Percentiles rank a stretch among this genome's conserved stretches.
These are phyloP conservation scores for Ophioderma brevispina DNA, from an alignment of 35 echinoderm and acorn worm genomes.

Conservation along the genomic window DNA sequence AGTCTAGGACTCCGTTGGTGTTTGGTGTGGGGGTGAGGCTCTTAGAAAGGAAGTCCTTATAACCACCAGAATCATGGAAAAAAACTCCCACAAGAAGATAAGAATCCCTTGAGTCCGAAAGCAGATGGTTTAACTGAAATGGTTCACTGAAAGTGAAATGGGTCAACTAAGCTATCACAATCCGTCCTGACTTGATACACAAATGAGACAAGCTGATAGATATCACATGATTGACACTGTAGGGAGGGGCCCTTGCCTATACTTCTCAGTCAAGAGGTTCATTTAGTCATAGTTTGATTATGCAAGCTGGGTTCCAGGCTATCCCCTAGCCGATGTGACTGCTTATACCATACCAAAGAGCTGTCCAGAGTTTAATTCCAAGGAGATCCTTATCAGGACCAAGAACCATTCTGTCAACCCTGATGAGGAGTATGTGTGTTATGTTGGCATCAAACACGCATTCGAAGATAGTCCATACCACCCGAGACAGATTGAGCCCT, in stretches of 20 bases:
- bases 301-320: constrained; percentile 47
- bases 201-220: too few species aligned
- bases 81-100: too few species aligned
- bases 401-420: constrained; percentile 45
- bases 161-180: too few species aligned
- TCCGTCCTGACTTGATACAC: too few species aligned
- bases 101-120: too few species aligned
- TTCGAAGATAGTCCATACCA: constrained; percentile 55
- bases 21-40: too few species aligned
- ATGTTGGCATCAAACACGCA: background rate
- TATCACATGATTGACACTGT: constrained; percentile 64
- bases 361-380: constrained; percentile 49
- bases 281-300: constrained; percentile 35
- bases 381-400: constrained; percentile 48
- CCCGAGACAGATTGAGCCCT: constrained; percentile 45
- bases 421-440: constrained; percentile 42
- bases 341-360: constrained; percentile 18
- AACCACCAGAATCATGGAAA: too few species aligned
- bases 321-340: constrained; percentile 38
- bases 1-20: too few species aligned
- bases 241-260: constrained; percentile 64
- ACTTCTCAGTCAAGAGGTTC: constrained; percentile 27
- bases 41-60: too few species aligned
- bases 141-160: too few species aligned
- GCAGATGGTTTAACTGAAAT: too few species aligned